Base-by-base conservation (phyloP, 2,113 vertebrate genomes). In the Percopsis transmontana region DNA sequence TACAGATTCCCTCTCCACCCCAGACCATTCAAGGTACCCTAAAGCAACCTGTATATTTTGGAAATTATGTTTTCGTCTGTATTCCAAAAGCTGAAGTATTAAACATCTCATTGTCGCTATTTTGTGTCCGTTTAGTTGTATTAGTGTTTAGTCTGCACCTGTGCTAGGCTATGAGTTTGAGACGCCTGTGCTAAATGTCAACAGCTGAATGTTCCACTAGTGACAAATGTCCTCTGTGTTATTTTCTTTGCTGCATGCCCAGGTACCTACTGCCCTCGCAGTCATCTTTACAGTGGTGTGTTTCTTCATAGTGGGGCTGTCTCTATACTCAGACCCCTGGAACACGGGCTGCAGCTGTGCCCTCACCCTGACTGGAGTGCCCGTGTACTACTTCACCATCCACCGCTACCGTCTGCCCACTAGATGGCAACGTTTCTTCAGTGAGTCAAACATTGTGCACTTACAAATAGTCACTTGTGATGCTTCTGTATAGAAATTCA, bases 281-380 rank as follows among this genome's bases (percentile, higher is more conserved):
- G 89, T 94, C 0, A 66, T 91, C 71, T 99, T 99, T 80, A 98
- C 96, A 2, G 93, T 95, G 80, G 96, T 95, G 0, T 99, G 94
- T 67, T 91, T 99, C 88, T 96, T 97, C 91, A 97, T 99, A 84
- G 97, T 98, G 52, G 92, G 90, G 0, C 84, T 98, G 66, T 99
- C 97, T 68, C 93, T 99, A 57, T 99, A 98, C 72, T 95, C 97
- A 0, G 96, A 99, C 72, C 97, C 97, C 2, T 93, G 94, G 85
- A 98, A 95, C 71, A 96, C 95, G 0, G 96, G 97, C 0, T 76
- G 89, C 2, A 96, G 97, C 58, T 97, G 94, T 62, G 86, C 74
- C 41, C 94, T 99, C 82, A 97, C 94, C 0, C 71, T 98, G 80
- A 95, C 94, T 0, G 97, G 96, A 41, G 86, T 99, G 53, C 97